phyloP scores from a whole-genome alignment of 2,113 vertebrate species.

The Platycercus adscitus region DNA sequence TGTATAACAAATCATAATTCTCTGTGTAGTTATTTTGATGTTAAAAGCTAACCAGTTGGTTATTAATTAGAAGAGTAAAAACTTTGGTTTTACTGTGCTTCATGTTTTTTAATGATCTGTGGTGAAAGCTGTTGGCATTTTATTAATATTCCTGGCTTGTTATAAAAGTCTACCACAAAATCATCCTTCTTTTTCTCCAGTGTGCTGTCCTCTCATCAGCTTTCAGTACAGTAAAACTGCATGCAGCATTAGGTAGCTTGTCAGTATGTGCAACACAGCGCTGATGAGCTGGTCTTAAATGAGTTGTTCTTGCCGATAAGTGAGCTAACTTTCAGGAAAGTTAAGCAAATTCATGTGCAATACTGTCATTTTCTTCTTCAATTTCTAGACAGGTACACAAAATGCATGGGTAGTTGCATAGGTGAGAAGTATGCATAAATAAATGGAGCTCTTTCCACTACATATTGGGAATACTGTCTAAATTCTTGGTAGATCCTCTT shows the following conservation, averaged over 20 bases:
- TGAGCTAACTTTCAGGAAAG: neutral
- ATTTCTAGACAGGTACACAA: neutral
- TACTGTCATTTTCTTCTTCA: neutral
- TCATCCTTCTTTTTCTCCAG: neutral
- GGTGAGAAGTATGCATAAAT: neutral
- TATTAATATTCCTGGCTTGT: neutral
- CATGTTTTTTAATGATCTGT: neutral
- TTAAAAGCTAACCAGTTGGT: neutral
- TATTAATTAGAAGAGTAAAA: neutral
- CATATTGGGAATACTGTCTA: neutral
- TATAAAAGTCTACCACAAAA: neutral
- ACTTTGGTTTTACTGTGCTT: neutral
- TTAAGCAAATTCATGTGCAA: neutral
- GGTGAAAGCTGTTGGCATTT: neutral
- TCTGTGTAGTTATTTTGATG: neutral
- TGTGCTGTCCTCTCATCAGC: accelerated
- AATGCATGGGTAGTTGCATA: neutral
- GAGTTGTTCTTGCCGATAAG: neutral
- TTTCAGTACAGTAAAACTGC: neutral
- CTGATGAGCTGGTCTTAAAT: neutral
- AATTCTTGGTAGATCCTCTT: neutral
- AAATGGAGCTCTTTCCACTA: neutral
- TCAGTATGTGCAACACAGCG: accelerated
- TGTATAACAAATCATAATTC: neutral
- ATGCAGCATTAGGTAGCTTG: neutral